Evolutionary conservation across 2,113 vertebrate genomes (phyloP).

Genomic region (Tetrax tetrax): DNA sequence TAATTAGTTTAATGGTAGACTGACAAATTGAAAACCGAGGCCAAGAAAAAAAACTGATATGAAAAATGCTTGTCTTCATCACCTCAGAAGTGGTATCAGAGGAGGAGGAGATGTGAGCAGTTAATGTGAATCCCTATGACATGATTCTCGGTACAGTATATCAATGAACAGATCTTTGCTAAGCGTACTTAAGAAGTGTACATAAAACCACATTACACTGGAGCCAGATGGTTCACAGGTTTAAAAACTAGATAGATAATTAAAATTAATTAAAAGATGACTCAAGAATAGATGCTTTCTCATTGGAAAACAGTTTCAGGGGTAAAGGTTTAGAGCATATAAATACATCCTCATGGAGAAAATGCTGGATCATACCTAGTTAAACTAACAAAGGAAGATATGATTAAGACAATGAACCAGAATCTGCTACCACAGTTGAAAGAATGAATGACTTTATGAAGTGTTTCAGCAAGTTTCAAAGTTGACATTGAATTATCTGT

Average conservation of each 20-base stretch:
- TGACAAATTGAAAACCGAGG: background rate
- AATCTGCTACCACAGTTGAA: background rate
- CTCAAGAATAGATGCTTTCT: background rate
- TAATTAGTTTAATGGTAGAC: background rate
- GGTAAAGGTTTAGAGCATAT: background rate
- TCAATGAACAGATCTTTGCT: background rate
- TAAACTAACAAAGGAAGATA: background rate
- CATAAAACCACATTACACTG: background rate
- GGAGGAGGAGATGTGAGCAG: fast-evolving
- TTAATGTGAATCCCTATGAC: background rate
- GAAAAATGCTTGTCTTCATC: background rate
- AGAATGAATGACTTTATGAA: background rate
- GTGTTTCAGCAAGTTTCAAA: background rate
- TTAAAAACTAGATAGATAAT: background rate
- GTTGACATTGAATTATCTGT: background rate
- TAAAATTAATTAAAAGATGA: background rate
- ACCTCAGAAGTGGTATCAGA: background rate
- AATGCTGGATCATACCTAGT: background rate
- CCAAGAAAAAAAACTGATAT: background rate
- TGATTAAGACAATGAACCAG: background rate
- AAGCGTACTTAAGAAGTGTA: fast-evolving
- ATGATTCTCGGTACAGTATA: background rate
- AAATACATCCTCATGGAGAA: background rate
- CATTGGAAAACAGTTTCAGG: background rate
- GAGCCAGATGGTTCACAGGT: background rate